Percentiles rank a stretch among this genome's conserved stretches.
Conservation (phyloP, 2,113 vertebrate species). For the Calypte anna region DNA sequence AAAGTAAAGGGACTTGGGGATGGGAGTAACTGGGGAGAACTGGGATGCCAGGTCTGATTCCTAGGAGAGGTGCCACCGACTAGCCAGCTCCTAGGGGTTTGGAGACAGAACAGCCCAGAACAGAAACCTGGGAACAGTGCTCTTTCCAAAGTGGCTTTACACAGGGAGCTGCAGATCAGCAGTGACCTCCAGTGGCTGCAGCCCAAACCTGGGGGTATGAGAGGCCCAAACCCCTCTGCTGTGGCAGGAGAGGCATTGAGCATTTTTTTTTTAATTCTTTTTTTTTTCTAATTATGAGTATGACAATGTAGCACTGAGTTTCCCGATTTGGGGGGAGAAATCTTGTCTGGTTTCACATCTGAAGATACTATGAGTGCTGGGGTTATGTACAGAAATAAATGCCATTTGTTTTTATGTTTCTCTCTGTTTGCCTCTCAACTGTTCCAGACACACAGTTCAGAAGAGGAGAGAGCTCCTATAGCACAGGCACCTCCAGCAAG, state of each 20-base stretch:
- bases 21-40: too few species aligned
- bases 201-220: too few species aligned
- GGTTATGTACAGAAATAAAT: neutral
- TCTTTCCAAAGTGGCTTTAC: too few species aligned
- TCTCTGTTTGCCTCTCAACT: neutral
- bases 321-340: too few species aligned
- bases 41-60: neutral
- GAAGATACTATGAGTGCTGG: fast-evolving
- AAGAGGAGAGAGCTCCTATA: neutral
- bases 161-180: neutral
- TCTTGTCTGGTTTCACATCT: too few species aligned
- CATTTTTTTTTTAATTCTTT: too few species aligned
- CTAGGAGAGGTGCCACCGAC: fast-evolving
- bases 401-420: neutral
- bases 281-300: too few species aligned
- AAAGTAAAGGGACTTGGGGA: neutral
- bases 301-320: too few species aligned
- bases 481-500: neutral
- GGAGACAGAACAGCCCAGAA: neutral
- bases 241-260: too few species aligned
- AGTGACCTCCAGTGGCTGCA: too few species aligned
- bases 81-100: neutral
- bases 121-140: neutral
- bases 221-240: too few species aligned
- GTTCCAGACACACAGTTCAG: neutral